Evolutionary conservation across 2,888 invertebrate species (phyloP).

Genomic region (Noctua comes): DNA sequence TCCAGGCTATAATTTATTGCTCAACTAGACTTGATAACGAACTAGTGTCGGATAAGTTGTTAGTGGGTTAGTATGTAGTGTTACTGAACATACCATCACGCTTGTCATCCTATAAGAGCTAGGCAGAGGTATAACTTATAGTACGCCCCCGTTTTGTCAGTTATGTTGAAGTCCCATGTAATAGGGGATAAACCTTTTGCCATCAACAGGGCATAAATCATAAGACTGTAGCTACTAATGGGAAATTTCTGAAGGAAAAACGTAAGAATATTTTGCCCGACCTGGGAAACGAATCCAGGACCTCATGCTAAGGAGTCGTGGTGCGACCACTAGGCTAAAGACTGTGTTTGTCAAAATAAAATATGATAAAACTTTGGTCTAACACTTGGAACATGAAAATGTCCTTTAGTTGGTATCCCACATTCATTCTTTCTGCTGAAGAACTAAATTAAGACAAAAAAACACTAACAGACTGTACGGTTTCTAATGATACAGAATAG

Average conservation of each 20-base stretch:
- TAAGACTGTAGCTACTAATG: background rate
- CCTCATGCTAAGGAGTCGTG: no score
- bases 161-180: background rate
- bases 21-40: constrained; percentile 35
- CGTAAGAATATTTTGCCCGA: background rate
- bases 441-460: background rate
- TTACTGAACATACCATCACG: background rate
- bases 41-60: constrained; percentile 13
- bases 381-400: background rate
- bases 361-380: background rate
- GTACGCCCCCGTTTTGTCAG: background rate
- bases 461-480: background rate
- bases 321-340: background rate
- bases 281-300: background rate
- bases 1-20: constrained; percentile 52
- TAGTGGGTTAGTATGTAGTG: background rate
- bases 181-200: background rate
- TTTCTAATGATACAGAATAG: background rate
- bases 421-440: background rate
- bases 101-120: background rate
- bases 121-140: background rate
- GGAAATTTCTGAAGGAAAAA: no score
- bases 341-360: background rate
- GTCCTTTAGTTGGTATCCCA: background rate
- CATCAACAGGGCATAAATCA: background rate